Conservation (phyloP, 2,797 vertebrate genomes). For the Mastacembelus armatus region DNA sequence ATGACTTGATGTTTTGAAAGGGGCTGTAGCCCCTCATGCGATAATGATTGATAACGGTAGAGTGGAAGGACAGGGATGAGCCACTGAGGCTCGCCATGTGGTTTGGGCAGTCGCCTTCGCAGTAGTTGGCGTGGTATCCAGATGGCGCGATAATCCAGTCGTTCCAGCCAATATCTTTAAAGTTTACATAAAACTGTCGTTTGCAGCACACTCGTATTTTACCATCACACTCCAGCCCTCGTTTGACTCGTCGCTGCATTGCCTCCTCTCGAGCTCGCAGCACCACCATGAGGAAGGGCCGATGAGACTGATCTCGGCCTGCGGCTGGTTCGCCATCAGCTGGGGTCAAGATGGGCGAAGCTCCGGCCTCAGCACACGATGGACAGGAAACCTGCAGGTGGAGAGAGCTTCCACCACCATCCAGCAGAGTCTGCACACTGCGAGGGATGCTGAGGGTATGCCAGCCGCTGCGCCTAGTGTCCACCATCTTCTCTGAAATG, state of each 20-base stretch:
- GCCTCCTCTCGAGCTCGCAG: slow-evolving; percentile 85
- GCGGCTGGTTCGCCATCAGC: slow-evolving; percentile 50
- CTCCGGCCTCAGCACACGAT: slow-evolving; percentile 87
- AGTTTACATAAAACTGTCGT: slow-evolving; percentile 94
- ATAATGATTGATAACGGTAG: slow-evolving; percentile 96
- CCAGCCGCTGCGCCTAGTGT: slow-evolving; percentile 93
- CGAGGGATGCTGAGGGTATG: slow-evolving; percentile 88
- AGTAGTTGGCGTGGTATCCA: slow-evolving; percentile 97
- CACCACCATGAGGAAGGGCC: slow-evolving; percentile 92
- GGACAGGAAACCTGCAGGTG: slow-evolving; percentile 88
- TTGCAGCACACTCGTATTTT: slow-evolving; percentile 94
- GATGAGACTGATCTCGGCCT: slow-evolving; percentile 88
- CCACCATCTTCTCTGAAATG: slow-evolving; percentile 91
- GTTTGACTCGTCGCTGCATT: slow-evolving; percentile 77
- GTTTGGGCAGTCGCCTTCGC: slow-evolving; percentile 94
- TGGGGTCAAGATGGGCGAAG: slow-evolving; percentile 83
- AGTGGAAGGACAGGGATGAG: slow-evolving; percentile 93
- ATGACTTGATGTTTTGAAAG: slow-evolving; percentile 92
- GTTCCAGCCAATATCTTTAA: slow-evolving; percentile 97
- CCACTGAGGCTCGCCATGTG: slow-evolving; percentile 91
- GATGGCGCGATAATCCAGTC: slow-evolving; percentile 98
- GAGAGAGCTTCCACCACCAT: slow-evolving; percentile 80
- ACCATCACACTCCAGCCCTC: slow-evolving; percentile 94
- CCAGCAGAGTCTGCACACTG: slow-evolving; percentile 87
- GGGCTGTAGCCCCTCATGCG: slow-evolving; percentile 92